Evolutionary conservation across 2,888 invertebrate species (phyloP), one percentile per base, ranked within the genome.

Genomic region (Chouioia cunea): DNA sequence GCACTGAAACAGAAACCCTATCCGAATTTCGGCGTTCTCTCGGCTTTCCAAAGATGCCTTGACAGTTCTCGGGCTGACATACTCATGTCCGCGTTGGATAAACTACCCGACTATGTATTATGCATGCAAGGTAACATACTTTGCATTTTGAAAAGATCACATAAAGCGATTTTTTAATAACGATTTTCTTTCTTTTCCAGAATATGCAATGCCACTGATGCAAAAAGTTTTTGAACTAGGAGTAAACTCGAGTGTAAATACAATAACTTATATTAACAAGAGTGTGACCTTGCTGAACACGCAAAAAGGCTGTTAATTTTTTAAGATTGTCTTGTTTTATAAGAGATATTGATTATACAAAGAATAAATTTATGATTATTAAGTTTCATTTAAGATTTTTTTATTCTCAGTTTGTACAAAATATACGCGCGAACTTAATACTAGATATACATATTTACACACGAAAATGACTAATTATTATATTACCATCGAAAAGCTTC

Each of bases 191-290:
- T 77, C 74, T 77, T 67, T 85, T 87, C 63, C 86, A 90, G 97
- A 97, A 85, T 91, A 94, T 85, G 94, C 95, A 0, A 89, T 91
- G 66, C 89, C 91, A 64, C 88, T 97, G 62, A 88, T 97, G 77
- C 90, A 91, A 80, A 91, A 91, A 73, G 94, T 94, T 0, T 97
- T 97, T 86, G 90, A 91, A 75, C 88, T 96, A 54, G 96, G 96
- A 2, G 90, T 95, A 71, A 90, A 90, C 75, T 93, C 93, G 6
- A 92, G 93, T 70, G 89, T 93, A 68, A 94, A 94, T 77, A 93
- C 94, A 0, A 90, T 91, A 72, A 86, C 89, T 16, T 92, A 92
- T 83, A 92, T 97, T 75, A 91, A 91, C 69, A 94, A 93, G 81
- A 93, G 94, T 70, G 90, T 97, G 69, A 89, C 92, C 74, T 89